Evolutionary conservation across 2,797 vertebrate species (phyloP).

Genomic region (Acipenser transmontanus): DNA sequence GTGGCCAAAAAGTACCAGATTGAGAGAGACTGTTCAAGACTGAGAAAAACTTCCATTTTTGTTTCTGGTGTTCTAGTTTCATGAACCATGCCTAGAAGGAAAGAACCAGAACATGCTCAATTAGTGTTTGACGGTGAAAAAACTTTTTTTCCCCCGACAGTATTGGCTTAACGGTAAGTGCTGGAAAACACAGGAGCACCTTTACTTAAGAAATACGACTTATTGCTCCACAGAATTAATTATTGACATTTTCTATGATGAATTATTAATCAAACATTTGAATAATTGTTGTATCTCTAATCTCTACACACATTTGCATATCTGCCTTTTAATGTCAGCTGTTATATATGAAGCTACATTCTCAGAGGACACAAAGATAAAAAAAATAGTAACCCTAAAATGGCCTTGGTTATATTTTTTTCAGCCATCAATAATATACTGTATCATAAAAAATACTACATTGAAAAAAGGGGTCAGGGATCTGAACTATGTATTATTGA

Average conservation of each 20-base stretch:
- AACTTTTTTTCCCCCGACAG: conserved; percentile 26
- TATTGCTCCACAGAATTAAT: conserved; percentile 83
- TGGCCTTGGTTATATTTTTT: conserved; percentile 39
- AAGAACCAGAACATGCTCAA: conserved; percentile 28
- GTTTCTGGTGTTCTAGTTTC: conserved; percentile 29
- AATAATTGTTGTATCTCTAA: conserved; percentile 94
- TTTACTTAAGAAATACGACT: conserved; percentile 66
- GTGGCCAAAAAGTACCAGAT: conserved; percentile 28
- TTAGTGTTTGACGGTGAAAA: conserved; percentile 46
- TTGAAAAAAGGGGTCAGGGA: too few species aligned
- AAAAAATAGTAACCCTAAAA: conserved; percentile 38
- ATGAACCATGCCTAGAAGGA: conserved; percentile 20
- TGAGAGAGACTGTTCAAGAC: conserved; percentile 19
- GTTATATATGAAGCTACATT: conserved; percentile 71
- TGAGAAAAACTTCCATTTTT: conserved; percentile 20
- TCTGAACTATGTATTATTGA: too few species aligned
- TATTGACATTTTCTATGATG: conserved; percentile 85
- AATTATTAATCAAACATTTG: conserved; percentile 93
- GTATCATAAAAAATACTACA: conserved; percentile 33
- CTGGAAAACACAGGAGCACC: conserved; percentile 65
- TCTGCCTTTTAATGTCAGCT: conserved; percentile 75
- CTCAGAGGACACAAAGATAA: conserved; percentile 71
- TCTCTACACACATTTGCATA: conserved; percentile 94
- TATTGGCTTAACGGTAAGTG: conserved; percentile 33
- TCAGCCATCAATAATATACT: conserved; percentile 38